Percentiles rank a stretch among this genome's conserved stretches.
These are phyloP conservation scores for Drosophila nr. medialis DNA, from an alignment of 2,888 invertebrate genomes.

Conservation along the genomic window DNA sequence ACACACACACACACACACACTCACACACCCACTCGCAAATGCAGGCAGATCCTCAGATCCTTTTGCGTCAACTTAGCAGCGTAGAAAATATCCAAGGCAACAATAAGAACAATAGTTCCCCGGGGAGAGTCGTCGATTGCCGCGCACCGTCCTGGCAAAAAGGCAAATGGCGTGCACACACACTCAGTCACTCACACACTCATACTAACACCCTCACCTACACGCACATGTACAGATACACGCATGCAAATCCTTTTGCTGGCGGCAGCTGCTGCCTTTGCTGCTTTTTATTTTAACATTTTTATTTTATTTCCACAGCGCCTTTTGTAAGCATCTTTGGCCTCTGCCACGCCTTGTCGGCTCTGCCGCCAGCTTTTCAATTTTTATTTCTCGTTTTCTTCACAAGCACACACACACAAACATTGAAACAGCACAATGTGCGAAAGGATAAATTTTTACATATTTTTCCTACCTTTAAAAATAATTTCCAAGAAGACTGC, in stretches of 20 bases:
- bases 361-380: conserved; percentile 65
- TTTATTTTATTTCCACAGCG: conserved; percentile 75
- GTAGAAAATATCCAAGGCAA: conserved; percentile 79
- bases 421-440: conserved; percentile 35
- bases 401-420: conserved; percentile 10
- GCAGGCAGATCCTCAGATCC: conserved; percentile 75
- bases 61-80: conserved; percentile 81
- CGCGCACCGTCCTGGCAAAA: conserved; percentile 60
- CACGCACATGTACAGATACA: conserved; percentile 32
- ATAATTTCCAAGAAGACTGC: conserved; percentile 61
- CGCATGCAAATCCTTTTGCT: conserved; percentile 78
- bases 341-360: conserved; percentile 53
- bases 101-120: conserved; percentile 83
- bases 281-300: conserved; percentile 70
- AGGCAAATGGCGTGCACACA: conserved; percentile 65
- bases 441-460: conserved; percentile 74
- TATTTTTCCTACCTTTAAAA: conserved; percentile 76
- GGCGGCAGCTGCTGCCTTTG: conserved; percentile 64
- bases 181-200: conserved; percentile 22
- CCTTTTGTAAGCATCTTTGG: conserved; percentile 77
- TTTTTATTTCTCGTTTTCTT: conserved; percentile 60
- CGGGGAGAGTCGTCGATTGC: conserved; percentile 66
- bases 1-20: conserved; percentile 21
- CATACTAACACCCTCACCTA: conserved; percentile 31
- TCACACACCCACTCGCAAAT: conserved; percentile 31